These are phyloP conservation scores for Drosophila insularis DNA, from an alignment of 1,140 invertebrate species.

Conservation along the genomic window DNA sequence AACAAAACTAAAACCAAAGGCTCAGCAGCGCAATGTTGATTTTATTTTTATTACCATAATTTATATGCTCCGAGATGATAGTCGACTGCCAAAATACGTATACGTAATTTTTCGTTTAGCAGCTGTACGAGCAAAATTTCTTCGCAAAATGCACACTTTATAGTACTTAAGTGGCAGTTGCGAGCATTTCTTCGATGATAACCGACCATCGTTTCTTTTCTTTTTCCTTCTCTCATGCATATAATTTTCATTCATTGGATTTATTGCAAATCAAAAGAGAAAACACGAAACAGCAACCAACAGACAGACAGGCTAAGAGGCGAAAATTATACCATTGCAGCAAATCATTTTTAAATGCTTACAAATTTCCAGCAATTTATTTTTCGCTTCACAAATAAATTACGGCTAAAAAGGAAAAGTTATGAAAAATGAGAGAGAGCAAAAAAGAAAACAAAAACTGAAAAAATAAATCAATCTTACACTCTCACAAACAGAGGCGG, in stretches of 20 bases:
- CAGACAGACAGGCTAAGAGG: background rate
- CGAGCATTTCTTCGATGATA: background rate
- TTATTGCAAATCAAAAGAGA: conserved; percentile 44
- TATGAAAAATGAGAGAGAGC: conserved; percentile 70
- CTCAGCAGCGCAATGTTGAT: conserved; percentile 49
- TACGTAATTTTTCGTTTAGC: conserved; percentile 23
- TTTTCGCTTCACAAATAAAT: conserved; percentile 63
- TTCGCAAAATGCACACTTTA: conserved; percentile 47
- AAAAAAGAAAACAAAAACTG: conserved; percentile 38
- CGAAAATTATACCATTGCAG: conserved; percentile 17
- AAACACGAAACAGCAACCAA: background rate
- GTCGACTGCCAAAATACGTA: conserved; percentile 32
- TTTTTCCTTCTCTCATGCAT: background rate
- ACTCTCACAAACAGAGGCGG: conserved; percentile 22
- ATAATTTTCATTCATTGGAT: conserved; percentile 22
- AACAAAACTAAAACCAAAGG: conserved; percentile 41
- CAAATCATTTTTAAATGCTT: conserved; percentile 80
- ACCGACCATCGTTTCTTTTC: background rate
- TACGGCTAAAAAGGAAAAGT: conserved; percentile 60
- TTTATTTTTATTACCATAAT: conserved; percentile 79
- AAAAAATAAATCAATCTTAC: conserved; percentile 78
- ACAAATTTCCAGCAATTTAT: conserved; percentile 77
- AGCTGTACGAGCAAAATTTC: conserved; percentile 35
- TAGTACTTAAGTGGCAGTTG: conserved; percentile 46
- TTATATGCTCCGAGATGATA: conserved; percentile 49